Base-by-base conservation (phyloP, 1,140 invertebrate genomes). In the Caenorhabditis tropicalis region DNA sequence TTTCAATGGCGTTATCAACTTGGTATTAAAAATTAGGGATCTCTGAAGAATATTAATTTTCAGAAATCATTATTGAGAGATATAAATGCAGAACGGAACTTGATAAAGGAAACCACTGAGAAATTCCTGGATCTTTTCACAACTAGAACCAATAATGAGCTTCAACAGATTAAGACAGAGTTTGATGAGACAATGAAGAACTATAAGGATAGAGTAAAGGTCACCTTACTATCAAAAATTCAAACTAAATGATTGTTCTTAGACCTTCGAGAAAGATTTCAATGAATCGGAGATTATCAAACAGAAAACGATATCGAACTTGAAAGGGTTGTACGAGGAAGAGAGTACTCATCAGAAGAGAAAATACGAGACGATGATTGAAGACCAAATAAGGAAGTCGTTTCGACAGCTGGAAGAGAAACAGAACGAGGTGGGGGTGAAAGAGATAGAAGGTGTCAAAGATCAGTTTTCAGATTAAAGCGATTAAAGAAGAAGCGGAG, bases 341-440 rank as follows among this genome's bases (percentile, higher is more conserved):
- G 65, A 74, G 36, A 74, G 65, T 74, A 43, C 65, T 27, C 65
- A 74, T n/a, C 65, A 74, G 65, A 74, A 43, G 36, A 74, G 65
- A 43, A 74, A 74, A 74, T 74, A 74, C 5, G 65, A 74, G 36
- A 74, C 65, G 36, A 74, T 74, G 65, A 74, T 74, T 74, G 65
- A 74, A 74, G 65, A 74, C 43, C 65, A 74, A 43, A 74, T 74
- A 39, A 74, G 65, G 36, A 74, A 74, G 36, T 74, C 65, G 19
- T 74, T 74, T n/a, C 65, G 65, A 74, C 65, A 74, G 65, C 10
- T 74, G 36, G 65, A 74, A 10, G 65, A 74, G 65, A 74, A 74
- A 74, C 65, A 74, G n/a, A 74, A 74, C 43, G 65, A 74, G 43
- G 65, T 74, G 36, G 7, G 65, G 39, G 12, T 5, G 39, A 43